Evolutionary conservation across 2,797 vertebrate genomes (phyloP).

Genomic region (Micropoecilia bifurca): DNA sequence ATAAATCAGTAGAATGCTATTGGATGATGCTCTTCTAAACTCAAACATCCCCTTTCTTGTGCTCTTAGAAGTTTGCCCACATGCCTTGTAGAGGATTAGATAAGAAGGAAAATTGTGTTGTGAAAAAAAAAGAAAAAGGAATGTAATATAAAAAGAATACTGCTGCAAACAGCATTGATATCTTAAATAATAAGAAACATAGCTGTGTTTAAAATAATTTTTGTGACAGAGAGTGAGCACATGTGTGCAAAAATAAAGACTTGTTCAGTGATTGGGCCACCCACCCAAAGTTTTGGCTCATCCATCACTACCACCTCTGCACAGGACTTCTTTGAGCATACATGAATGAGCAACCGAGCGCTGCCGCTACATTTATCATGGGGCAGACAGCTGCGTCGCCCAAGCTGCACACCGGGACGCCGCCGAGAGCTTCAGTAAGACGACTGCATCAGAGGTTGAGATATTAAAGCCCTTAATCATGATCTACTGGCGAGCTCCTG

Average conservation of each 20-base stretch:
- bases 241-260: constrained; percentile 62
- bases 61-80: not conserved
- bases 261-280: constrained; percentile 54
- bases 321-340: constrained; percentile 51
- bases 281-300: constrained; percentile 67
- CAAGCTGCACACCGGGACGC: constrained; percentile 25
- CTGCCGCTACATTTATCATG: constrained; percentile 64
- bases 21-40: not conserved
- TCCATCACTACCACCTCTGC: constrained; percentile 64
- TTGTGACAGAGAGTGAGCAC: constrained; percentile 14
- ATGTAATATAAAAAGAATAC: not conserved
- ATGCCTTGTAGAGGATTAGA: not conserved
- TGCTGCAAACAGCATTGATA: not conserved
- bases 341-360: constrained; percentile 58
- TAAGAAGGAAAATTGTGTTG: not conserved
- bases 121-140: too few relatives aligned
- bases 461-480: constrained; percentile 34
- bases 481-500: constrained; percentile 30
- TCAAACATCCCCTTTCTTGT: not conserved
- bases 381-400: constrained; percentile 30
- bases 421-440: constrained; percentile 33
- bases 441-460: constrained; percentile 47
- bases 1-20: not conserved
- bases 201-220: constrained; percentile 25
- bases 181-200: constrained; percentile 13